Evolutionary conservation across 2,888 invertebrate species (phyloP).

Genomic region (Conchocele bisecta): DNA sequence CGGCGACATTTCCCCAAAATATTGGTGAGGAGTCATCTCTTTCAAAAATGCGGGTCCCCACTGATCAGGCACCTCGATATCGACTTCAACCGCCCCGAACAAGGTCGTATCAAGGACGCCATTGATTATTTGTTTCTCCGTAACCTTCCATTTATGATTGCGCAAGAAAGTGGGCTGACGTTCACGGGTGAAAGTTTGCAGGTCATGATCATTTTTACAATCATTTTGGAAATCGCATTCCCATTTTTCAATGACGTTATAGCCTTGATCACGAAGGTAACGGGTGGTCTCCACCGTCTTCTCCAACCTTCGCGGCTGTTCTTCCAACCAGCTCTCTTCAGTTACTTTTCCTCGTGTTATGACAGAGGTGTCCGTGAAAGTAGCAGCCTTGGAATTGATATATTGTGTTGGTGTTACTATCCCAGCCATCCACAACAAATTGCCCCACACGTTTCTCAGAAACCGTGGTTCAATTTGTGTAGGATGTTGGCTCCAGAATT

Average conservation of each 20-base stretch:
- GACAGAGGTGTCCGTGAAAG: no score
- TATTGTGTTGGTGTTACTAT: conserved; percentile 11
- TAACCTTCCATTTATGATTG: no score
- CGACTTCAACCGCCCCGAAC: conserved; percentile 10
- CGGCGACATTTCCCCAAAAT: conserved; percentile 1
- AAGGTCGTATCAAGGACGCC: background rate
- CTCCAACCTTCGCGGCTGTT: background rate
- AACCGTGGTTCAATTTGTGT: conserved; percentile 33
- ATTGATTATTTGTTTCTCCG: background rate
- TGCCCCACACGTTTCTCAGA: conserved; percentile 23
- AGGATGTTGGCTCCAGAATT: conserved; percentile 18
- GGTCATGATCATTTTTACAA: background rate
- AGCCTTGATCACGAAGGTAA: background rate
- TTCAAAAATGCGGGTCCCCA: no score
- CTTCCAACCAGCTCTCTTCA: no score
- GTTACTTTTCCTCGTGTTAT: no score
- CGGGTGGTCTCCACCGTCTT: background rate
- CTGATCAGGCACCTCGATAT: conserved; percentile 30
- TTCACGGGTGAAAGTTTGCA: background rate
- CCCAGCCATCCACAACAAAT: conserved; percentile 31
- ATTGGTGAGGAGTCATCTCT: conserved; percentile 4
- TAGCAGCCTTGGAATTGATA: conserved; percentile 36
- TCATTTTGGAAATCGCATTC: conserved; percentile 22
- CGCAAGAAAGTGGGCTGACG: background rate
- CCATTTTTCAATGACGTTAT: conserved; percentile 17